phyloP scores from a whole-genome alignment of 2,888 invertebrate species.

The Petrolisthes cinctipes region DNA sequence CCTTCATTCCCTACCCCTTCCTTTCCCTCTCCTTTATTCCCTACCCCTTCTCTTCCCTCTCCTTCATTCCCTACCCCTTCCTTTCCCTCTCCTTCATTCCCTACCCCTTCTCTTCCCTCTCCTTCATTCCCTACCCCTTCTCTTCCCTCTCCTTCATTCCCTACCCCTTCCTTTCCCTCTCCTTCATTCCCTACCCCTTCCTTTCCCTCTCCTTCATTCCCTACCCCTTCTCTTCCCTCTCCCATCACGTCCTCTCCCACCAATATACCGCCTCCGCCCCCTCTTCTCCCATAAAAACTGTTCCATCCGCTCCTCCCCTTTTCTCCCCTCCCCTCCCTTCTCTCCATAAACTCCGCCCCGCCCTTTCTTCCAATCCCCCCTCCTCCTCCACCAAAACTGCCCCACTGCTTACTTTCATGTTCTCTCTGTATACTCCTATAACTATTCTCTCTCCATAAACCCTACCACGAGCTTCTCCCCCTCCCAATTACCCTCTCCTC shows the following conservation, averaged over 20 bases:
- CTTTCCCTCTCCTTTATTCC: background rate
- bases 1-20: background rate
- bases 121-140: background rate
- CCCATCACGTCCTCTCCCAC: background rate
- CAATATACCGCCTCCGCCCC: too few species aligned
- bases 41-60: background rate
- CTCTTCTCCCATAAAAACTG: too few species aligned
- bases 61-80: background rate
- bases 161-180: background rate
- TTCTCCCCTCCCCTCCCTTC: background rate
- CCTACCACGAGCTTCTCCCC: too few species aligned
- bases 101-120: background rate
- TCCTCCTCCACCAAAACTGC: background rate
- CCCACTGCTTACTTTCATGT: background rate
- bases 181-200: background rate
- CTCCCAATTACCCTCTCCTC: background rate
- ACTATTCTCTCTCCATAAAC: too few species aligned
- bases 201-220: background rate
- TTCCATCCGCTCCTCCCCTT: background rate
- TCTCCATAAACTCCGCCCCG: too few species aligned
- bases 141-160: background rate
- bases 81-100: background rate
- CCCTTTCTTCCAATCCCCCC: background rate
- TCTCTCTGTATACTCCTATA: too few species aligned
- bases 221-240: background rate